These are phyloP conservation scores for Phaethon lepturus DNA, from an alignment of 2,113 vertebrate genomes.

Conservation along the genomic window DNA sequence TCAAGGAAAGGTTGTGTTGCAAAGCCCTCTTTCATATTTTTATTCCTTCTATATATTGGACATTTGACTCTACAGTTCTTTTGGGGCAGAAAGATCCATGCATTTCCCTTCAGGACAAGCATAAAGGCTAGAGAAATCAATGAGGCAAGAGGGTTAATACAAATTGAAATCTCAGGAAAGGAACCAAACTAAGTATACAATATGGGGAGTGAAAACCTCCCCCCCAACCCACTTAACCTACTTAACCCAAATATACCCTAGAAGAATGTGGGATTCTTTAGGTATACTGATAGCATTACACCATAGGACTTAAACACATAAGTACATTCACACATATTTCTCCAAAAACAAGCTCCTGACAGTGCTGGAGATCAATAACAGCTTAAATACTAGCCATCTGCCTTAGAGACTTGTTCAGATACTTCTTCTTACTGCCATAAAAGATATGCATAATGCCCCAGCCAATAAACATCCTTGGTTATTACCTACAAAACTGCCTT, in stretches of 20 bases:
- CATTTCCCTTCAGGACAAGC: background rate
- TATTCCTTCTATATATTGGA: background rate
- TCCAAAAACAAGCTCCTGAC: background rate
- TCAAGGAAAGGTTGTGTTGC: background rate
- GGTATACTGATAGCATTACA: background rate
- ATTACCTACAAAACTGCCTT: background rate
- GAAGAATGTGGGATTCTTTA: background rate
- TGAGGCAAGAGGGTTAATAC: background rate
- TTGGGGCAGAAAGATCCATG: background rate
- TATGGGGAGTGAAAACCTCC: background rate
- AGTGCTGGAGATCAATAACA: background rate
- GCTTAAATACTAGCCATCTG: background rate
- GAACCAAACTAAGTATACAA: background rate
- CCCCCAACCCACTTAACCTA: background rate
- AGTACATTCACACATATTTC: background rate
- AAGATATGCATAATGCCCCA: background rate
- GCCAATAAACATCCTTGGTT: background rate
- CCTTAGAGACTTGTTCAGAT: background rate
- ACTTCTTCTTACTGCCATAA: background rate
- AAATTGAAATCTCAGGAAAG: background rate
- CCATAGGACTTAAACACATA: background rate
- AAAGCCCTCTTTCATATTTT: background rate
- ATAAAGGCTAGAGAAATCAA: background rate
- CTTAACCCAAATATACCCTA: background rate
- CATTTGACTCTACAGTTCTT: background rate